phyloP scores from a whole-genome alignment of 1,140 invertebrate species.

The Sesamia nonagrioides region DNA sequence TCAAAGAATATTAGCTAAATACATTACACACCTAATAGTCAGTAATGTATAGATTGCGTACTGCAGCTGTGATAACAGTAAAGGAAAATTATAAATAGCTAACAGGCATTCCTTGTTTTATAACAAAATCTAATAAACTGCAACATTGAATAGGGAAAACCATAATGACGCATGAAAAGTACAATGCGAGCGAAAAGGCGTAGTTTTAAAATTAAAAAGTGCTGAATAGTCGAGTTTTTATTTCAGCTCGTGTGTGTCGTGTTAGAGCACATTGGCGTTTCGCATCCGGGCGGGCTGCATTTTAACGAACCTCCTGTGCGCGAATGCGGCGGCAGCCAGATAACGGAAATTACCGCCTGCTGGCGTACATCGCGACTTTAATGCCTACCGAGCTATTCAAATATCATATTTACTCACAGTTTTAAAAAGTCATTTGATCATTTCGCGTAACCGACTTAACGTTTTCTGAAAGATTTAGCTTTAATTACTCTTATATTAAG shows the following conservation, averaged over 20 bases:
- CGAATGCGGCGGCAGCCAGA: constrained; percentile 63
- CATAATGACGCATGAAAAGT: constrained; percentile 53
- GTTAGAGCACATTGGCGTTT: constrained; percentile 72
- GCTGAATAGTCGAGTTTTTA: constrained; percentile 74
- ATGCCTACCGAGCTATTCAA: constrained; percentile 63
- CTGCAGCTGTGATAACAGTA: not conserved
- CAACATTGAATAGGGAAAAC: constrained; percentile 35
- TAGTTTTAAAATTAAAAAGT: constrained; percentile 77
- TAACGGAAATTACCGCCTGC: constrained; percentile 78
- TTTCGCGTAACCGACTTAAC: not conserved
- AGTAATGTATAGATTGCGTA: not conserved
- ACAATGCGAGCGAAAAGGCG: constrained; percentile 61
- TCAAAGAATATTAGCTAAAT: too few species aligned
- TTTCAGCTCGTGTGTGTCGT: constrained; percentile 67
- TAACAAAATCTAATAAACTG: constrained; percentile 10
- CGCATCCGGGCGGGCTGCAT: constrained; percentile 71
- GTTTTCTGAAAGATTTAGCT: not conserved
- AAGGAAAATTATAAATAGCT: constrained; percentile 5
- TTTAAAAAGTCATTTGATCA: not conserved
- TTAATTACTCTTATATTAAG: not conserved
- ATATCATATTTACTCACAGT: constrained; percentile 63
- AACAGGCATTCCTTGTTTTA: not conserved
- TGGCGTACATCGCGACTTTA: constrained; percentile 63
- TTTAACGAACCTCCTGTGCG: constrained; percentile 70
- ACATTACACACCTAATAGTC: not conserved